Percentiles rank a stretch among this genome's conserved stretches.
phyloP scores from a whole-genome alignment of 2,888 invertebrate species.

The Cantharis rustica region DNA sequence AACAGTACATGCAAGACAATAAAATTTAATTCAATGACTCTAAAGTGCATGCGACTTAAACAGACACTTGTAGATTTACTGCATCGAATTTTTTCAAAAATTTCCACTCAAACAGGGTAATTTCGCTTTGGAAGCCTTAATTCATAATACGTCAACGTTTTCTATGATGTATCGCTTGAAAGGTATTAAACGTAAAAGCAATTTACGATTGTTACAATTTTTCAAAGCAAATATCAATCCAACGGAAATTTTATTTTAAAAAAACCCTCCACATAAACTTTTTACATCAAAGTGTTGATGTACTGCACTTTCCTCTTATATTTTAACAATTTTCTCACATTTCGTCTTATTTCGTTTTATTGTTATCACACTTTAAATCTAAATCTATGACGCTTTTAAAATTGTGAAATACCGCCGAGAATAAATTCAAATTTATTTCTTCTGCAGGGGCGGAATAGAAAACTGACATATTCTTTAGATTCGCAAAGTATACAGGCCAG shows the following conservation, averaged over 20 bases:
- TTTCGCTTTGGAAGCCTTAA: neutral
- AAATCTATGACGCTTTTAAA: neutral
- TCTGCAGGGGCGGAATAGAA: neutral
- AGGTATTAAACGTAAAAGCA: neutral
- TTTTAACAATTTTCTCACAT: neutral
- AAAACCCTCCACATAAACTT: neutral
- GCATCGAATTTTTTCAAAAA: neutral
- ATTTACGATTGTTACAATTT: neutral
- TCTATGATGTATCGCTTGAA: neutral
- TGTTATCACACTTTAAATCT: neutral
- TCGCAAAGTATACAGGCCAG: too few species aligned
- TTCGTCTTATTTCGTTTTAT: neutral
- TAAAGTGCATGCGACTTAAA: neutral
- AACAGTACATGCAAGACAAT: neutral
- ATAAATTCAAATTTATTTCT: neutral
- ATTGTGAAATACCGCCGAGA: neutral
- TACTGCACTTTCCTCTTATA: neutral
- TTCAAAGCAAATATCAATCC: neutral
- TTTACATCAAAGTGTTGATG: neutral
- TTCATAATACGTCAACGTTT: neutral
- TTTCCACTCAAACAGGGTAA: neutral
- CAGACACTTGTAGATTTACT: neutral
- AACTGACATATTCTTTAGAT: neutral
- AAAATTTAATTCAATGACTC: neutral
- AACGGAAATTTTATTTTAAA: neutral